These are phyloP conservation scores for Cyclina sinensis DNA, from an alignment of 1,140 invertebrate species.

Conservation along the genomic window DNA sequence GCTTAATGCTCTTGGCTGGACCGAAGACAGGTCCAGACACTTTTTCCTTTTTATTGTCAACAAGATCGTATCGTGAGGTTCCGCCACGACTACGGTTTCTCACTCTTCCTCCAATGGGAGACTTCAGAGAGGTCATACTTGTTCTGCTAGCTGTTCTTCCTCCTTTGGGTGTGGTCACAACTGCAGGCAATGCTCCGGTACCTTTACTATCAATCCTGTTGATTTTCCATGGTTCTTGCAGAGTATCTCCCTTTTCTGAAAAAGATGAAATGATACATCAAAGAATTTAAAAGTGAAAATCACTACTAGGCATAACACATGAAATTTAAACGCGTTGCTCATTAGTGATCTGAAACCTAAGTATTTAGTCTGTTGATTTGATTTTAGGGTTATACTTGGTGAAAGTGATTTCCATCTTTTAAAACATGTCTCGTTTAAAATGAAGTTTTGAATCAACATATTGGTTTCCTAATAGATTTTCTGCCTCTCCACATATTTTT, in stretches of 20 bases:
- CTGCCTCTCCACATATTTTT: too few relatives aligned
- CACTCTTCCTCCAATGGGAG: neutral
- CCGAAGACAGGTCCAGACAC: conserved; percentile 35
- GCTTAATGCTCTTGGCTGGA: conserved; percentile 4
- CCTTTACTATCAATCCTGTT: conserved; percentile 11
- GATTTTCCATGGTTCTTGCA: neutral
- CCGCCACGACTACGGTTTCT: neutral
- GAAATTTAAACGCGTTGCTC: too few relatives aligned
- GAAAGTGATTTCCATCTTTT: too few relatives aligned
- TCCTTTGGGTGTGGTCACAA: neutral
- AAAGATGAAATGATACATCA: neutral
- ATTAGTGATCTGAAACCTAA: too few relatives aligned
- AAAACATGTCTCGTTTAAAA: too few relatives aligned
- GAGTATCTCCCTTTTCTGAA: neutral
- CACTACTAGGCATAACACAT: too few relatives aligned
- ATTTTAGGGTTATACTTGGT: too few relatives aligned
- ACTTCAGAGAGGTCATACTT: neutral
- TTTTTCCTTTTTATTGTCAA: conserved; percentile 2
- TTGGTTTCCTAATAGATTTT: too few relatives aligned
- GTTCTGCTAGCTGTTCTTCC: neutral
- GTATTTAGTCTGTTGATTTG: too few relatives aligned
- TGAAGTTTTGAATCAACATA: too few relatives aligned
- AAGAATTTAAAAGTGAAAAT: neutral
- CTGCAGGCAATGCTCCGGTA: neutral
- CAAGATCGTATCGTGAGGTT: neutral